phyloP scores from a whole-genome alignment of 2,888 invertebrate species.

The Eilema depressum region DNA sequence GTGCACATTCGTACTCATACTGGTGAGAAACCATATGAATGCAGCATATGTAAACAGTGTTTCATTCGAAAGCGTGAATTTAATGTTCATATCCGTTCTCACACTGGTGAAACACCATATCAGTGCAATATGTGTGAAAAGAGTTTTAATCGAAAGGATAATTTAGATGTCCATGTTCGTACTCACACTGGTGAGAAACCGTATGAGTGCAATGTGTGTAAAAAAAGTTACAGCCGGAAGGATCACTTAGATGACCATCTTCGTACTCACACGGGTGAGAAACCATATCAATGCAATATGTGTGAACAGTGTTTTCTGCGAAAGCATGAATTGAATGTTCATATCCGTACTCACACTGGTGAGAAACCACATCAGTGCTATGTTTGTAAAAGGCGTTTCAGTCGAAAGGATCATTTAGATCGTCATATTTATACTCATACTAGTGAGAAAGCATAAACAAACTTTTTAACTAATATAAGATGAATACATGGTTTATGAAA shows the following conservation, averaged over 20 bases:
- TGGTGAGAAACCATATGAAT: not conserved
- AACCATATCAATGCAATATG: not conserved
- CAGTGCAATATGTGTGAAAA: slow-evolving; percentile 1
- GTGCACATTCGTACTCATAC: not conserved
- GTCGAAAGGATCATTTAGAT: not conserved
- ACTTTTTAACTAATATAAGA: too few relatives aligned
- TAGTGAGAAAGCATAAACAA: too few relatives aligned
- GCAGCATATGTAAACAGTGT: not conserved
- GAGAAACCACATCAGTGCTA: not conserved
- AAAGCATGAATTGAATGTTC: not conserved
- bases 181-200: not conserved
- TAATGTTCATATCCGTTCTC: not conserved
- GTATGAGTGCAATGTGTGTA: not conserved
- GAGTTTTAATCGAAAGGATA: not conserved
- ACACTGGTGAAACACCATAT: slow-evolving; percentile 8
- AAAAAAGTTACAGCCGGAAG: not conserved
- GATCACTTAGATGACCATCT: not conserved
- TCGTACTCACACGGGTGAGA: slow-evolving; percentile 6
- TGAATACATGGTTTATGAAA: too few relatives aligned
- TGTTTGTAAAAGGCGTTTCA: not conserved
- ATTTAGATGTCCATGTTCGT: not conserved
- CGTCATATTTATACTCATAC: not conserved
- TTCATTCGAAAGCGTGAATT: not conserved
- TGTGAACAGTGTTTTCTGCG: not conserved
- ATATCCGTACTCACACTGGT: not conserved